These are phyloP conservation scores for Capricornis sumatraensis DNA, from an alignment of 2,113 vertebrate species.

Conservation along the genomic window DNA sequence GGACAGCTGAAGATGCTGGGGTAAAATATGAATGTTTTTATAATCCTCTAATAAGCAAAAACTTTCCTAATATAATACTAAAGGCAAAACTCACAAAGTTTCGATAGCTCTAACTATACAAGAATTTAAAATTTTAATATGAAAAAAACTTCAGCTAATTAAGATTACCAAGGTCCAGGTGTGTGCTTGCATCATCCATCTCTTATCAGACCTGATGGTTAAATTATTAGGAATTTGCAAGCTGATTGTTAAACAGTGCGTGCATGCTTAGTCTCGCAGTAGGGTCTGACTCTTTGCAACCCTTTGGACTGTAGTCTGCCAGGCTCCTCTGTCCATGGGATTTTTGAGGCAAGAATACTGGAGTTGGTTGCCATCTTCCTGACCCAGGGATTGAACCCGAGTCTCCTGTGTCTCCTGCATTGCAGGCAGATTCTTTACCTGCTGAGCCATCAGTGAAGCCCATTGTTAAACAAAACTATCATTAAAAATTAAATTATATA, in stretches of 20 bases:
- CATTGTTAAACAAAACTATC: not conserved
- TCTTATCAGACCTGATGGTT: not conserved
- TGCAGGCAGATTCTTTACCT: not conserved
- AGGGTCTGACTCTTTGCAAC: not conserved
- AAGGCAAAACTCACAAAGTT: not conserved
- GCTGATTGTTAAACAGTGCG: not conserved
- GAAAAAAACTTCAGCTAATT: not conserved
- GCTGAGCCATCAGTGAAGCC: not conserved
- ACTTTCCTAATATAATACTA: not conserved
- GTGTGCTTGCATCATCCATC: not conserved
- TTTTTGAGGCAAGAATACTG: not conserved
- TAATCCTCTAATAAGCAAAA: not conserved
- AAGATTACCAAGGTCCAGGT: not conserved
- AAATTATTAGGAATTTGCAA: not conserved
- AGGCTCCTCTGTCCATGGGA: not conserved
- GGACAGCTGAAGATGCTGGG: not conserved
- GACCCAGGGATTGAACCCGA: not conserved
- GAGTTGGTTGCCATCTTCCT: not conserved
- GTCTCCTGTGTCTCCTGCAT: not conserved
- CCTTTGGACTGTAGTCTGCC: not conserved
- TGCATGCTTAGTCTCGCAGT: not conserved
- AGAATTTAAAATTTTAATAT: not conserved
- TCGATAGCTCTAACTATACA: not conserved
- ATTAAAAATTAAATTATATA: slow-evolving; percentile 16
- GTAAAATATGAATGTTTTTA: not conserved